Percentiles rank a stretch among this genome's conserved stretches.
Conservation (phyloP, 2,888 invertebrate genomes). For the Lasioglossum zephyrum region DNA sequence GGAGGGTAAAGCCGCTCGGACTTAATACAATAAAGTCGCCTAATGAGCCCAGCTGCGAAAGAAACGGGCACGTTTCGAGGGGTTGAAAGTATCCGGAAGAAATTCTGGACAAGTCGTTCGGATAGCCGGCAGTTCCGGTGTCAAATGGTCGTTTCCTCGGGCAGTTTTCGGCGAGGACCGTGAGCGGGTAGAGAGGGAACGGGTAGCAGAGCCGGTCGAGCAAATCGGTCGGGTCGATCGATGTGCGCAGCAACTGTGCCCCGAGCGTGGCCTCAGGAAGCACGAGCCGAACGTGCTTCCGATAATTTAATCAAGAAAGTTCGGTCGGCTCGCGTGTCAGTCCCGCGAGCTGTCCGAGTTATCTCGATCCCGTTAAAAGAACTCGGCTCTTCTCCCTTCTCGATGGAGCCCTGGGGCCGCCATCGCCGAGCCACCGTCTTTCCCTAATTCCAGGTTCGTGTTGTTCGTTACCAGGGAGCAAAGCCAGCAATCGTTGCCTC, state of each 20-base stretch:
- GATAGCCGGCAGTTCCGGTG: neutral
- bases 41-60: neutral
- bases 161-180: neutral
- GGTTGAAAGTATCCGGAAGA: neutral
- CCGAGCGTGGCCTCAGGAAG: conserved; percentile 30
- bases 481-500: neutral
- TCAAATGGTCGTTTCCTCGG: neutral
- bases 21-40: neutral
- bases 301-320: conserved; percentile 73
- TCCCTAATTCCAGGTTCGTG: conserved; percentile 13
- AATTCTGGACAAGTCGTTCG: neutral
- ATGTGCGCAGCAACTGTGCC: conserved; percentile 39
- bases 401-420: neutral
- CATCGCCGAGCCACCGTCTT: neutral
- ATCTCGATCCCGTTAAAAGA: conserved; percentile 19
- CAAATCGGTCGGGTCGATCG: conserved; percentile 51
- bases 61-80: neutral
- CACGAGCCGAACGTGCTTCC: conserved; percentile 46
- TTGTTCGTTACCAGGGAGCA: conserved; percentile 2
- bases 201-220: neutral
- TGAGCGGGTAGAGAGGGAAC: neutral
- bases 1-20: neutral
- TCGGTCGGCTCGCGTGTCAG: conserved; percentile 45
- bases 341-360: conserved; percentile 9
- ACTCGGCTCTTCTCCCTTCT: neutral